These are phyloP conservation scores for Thalpophila matura DNA, from an alignment of 2,888 invertebrate species.

Conservation along the genomic window DNA sequence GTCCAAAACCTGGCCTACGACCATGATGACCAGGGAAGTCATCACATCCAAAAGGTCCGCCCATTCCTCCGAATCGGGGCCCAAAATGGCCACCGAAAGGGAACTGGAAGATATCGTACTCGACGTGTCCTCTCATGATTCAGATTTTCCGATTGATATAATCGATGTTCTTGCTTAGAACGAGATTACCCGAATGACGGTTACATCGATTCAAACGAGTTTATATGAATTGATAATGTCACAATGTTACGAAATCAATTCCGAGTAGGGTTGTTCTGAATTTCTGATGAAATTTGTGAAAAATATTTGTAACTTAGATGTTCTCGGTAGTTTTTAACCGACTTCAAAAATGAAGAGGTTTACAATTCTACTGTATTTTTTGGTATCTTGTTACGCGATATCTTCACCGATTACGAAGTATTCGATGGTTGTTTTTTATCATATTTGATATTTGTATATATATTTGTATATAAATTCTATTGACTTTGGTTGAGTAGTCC, in stretches of 20 bases:
- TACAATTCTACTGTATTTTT: too few species aligned
- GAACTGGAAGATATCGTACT: constrained; percentile 32
- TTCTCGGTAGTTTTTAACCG: too few species aligned
- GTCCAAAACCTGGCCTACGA: constrained; percentile 18
- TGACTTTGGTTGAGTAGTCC: too few species aligned
- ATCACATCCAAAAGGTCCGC: not conserved
- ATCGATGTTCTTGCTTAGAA: constrained; percentile 11
- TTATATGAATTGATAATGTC: constrained; percentile 33
- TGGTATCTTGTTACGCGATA: too few species aligned
- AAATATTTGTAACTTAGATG: too few species aligned
- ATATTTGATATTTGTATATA: too few species aligned
- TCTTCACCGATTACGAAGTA: too few species aligned
- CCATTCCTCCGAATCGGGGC: constrained; percentile 11
- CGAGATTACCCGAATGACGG: constrained; percentile 26
- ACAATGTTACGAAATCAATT: constrained; percentile 44
- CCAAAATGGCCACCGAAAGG: constrained; percentile 15
- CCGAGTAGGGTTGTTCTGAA: constrained; percentile 30
- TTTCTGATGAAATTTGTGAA: constrained; percentile 11
- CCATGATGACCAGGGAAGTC: constrained; percentile 6
- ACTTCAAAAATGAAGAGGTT: too few species aligned
- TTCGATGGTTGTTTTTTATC: too few species aligned
- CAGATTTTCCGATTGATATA: not conserved
- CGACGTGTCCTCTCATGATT: constrained; percentile 27
- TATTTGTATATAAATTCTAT: too few species aligned
- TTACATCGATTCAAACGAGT: not conserved